Conservation (phyloP, 2,888 invertebrate species). For the Nomada fucata region DNA sequence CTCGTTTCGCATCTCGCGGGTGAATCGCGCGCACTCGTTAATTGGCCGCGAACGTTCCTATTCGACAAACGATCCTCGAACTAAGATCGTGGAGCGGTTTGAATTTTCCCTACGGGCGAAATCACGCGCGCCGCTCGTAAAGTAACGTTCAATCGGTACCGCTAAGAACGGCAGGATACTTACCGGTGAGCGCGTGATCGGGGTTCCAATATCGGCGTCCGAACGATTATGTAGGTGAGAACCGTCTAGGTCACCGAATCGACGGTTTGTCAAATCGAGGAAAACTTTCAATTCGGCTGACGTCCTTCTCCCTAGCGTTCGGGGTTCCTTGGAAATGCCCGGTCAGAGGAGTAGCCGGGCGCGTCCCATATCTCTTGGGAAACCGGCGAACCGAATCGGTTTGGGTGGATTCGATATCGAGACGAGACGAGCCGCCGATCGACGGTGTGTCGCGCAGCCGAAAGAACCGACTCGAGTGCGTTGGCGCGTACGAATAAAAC, state of each 20-base stretch:
- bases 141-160: slow-evolving; percentile 50
- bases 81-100: neutral
- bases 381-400: neutral
- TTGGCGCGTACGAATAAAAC: slow-evolving; percentile 70
- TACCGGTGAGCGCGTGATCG: slow-evolving; percentile 61
- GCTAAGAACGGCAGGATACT: slow-evolving; percentile 58
- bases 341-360: too few relatives aligned
- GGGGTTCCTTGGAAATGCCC: too few relatives aligned
- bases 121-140: slow-evolving; percentile 8
- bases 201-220: slow-evolving; percentile 43
- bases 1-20: neutral
- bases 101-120: neutral
- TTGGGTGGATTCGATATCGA: slow-evolving; percentile 13
- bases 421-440: neutral
- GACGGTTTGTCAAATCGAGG: slow-evolving; percentile 30
- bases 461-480: slow-evolving; percentile 67
- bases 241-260: slow-evolving; percentile 31
- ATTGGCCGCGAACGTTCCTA: neutral
- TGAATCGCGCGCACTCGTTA: neutral
- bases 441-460: slow-evolving; percentile 48
- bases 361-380: neutral
- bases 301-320: neutral
- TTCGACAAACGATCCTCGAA: neutral
- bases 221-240: slow-evolving; percentile 60
- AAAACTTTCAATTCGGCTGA: neutral